Evolutionary conservation across 2,113 vertebrate genomes (phyloP), one percentile per base, ranked within the genome.

Genomic region (Lasiurus cinereus): DNA sequence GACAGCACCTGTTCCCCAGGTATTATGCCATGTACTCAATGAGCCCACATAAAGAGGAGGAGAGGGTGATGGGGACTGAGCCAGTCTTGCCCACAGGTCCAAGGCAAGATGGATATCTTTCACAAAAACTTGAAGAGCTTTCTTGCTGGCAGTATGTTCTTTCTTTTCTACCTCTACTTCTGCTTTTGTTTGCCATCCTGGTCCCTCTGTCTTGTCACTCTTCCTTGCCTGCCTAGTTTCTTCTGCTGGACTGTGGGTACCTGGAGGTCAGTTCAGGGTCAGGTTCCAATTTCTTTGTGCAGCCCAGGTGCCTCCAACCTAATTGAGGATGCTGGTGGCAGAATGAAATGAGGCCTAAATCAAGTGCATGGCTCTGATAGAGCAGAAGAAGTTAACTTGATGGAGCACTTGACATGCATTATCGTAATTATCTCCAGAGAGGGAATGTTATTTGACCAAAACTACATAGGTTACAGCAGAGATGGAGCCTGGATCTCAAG

Each of bases 401-500:
- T 19, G 14, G 48, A 62, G 56, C 2, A 1, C 16, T 54, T 62
- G 31, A 70, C 29, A 24, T 29, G 66, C 16, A 33, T 79, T 27
- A 27, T 67, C 64, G 78, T 82, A 33, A 62, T 83, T 93, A 66
- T 29, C 79, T 93, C 78, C 52, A 70, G 73, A 77, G 54, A 79
- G 18, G 48, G 18, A 46, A 62, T 6, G 3, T 74, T 52, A 8
- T 66, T 80, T 78, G 84, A 36, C 73, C 66, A 13, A 27, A 84
- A 31, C 76, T 76, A 86, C 92, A 79, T 50, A 82, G 84, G 21
- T 31, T 22, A 22, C 11, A 43, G 19, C 36, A 59, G n/a, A 54
- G 36, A 9, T 50, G 33, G 62, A 48, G 79, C 31, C 69, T 85
- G 66, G 91, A 66, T 48, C 62, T 19, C 54, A 62, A 8, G 73